Base-by-base conservation (phyloP, 2,888 invertebrate genomes). In the Coelopa pilipes region DNA sequence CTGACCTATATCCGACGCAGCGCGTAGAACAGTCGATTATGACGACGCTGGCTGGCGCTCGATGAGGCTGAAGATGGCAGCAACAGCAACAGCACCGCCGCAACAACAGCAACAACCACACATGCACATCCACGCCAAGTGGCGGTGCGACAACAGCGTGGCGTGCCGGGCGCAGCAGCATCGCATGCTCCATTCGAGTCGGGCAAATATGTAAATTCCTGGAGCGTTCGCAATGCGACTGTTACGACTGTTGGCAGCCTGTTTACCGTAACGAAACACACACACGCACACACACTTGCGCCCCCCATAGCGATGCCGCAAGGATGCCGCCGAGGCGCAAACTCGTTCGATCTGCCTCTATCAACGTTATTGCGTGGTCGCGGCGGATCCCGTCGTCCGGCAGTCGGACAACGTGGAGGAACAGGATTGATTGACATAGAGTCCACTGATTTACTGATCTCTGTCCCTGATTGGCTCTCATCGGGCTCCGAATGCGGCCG, bases 1-100 rank as follows among this genome's bases (percentile, higher is more conserved):
- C 71, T 71, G 71, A 71, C 71, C 71, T 55, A 71, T 55, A 65
- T 71, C 49, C 50, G 10, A 7, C 34, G 7, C 34, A 34, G 34
- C 34, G 34, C 34, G 34, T 34, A 34, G 34, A 34, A 34, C 34
- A 34, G 34, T 34, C 34, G 34, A 9, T 50, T 47, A 12, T 60
- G 21, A 34, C 34, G 62, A n/a, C 34, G 62, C 34, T 62, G 62
- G 62, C 2, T 34, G 34, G 34, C 34, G 34, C 34, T 34, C 34
- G 34, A 34, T 34, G 2, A 34, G 34, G 34, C 34, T 34, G 34
- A 34, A 34, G 34, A 34, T 34, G 34, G 34, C 34, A 34, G 34
- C 53, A 17, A 34, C 67, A 67, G 19, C 67, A 67, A 15, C 21
- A 17, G 50, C 50, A 19, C n/a, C n/a, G n/a, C n/a, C n/a, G n/a